Base-by-base conservation (phyloP, 2,888 invertebrate species). In the Diachrysia chrysitis region DNA sequence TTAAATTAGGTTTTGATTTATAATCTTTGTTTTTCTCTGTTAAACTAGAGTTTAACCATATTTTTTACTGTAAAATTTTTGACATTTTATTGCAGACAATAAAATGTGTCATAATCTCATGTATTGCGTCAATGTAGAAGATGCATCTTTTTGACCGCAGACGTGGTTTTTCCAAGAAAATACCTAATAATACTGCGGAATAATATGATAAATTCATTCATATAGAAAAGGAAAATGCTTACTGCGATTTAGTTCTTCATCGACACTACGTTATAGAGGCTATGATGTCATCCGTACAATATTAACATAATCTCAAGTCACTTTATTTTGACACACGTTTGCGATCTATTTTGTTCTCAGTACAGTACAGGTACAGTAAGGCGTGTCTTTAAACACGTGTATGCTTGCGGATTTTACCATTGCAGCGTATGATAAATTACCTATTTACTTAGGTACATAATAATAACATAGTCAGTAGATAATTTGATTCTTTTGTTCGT, bases 221-320 rank as follows among this genome's bases (percentile, higher is more conserved):
- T 54, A 55, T 2, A 53, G 48, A 60, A 67, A 55, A 35, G 53
- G 56, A 51, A 69, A 73, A 70, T 63, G n/a, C 25, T 37, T 29
- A 42, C 65, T 53, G 58, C 3, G 35, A 66, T 79, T 79, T 58
- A 60, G 58, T n/a, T 60, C 60, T 67, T 55, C 46, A 19, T 58
- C 25, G 37, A 10, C 21, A 7, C 35, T 46, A 78, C 46, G 58
- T 58, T 66, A 54, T 62, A 58, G 37, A 56, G 37, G 71, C 75
- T 72, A 58, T 91, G 93, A 93, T 90, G 89, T 93, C 92, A 93
- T 80, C 14, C 10, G 69, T 87, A 87, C 88, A 92, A 91, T 91
- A 92, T 93, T 91, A 90, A 80, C 89, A 88, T 91, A 89, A 89
- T 87, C 87, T 80, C 83, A 85, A 83, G 82, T 84, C 78, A 68